Percentiles rank a stretch among this genome's conserved stretches.
phyloP scores from a whole-genome alignment of 2,113 vertebrate species.

The Phrynosoma blainvillii region DNA sequence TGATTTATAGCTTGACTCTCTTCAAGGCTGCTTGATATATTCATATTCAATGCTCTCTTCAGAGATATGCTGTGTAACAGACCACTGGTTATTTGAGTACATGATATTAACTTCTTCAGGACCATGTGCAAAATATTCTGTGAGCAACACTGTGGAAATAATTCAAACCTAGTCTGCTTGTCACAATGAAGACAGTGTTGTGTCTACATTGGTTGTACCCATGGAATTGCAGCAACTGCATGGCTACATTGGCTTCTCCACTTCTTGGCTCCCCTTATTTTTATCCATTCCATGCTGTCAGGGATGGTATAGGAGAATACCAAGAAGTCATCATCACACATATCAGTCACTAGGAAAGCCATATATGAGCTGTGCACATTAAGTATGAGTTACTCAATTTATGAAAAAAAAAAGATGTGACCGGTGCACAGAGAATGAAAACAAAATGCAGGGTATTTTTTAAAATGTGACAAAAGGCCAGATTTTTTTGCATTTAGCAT shows the following conservation, averaged over 20 bases:
- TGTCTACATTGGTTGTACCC: not conserved
- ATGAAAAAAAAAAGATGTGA: not conserved
- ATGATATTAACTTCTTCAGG: conserved; percentile 15
- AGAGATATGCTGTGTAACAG: conserved; percentile 30
- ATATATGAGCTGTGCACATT: conserved; percentile 75
- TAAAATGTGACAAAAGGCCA: conserved; percentile 61
- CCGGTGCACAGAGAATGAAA: conserved; percentile 70
- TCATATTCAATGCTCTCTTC: conserved; percentile 28
- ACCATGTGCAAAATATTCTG: no score
- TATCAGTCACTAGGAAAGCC: conserved; percentile 74
- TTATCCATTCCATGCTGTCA: conserved; percentile 44
- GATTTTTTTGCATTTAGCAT: conserved; percentile 66
- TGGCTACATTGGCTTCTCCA: conserved; percentile 18
- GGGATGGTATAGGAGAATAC: conserved; percentile 47
- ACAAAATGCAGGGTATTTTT: conserved; percentile 66
- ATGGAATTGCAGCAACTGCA: not conserved
- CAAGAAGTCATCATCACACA: conserved; percentile 57
- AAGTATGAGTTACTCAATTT: conserved; percentile 75
- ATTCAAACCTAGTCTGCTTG: not conserved
- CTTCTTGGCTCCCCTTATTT: conserved; percentile 43
- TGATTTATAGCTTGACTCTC: not conserved
- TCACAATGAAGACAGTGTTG: conserved; percentile 11
- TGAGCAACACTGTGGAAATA: not conserved
- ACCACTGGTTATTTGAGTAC: not conserved
- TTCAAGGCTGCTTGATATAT: not conserved